Evolutionary conservation across 2,113 vertebrate species (phyloP), one percentile per base, ranked within the genome.

Genomic region (Morphnarchus princeps): DNA sequence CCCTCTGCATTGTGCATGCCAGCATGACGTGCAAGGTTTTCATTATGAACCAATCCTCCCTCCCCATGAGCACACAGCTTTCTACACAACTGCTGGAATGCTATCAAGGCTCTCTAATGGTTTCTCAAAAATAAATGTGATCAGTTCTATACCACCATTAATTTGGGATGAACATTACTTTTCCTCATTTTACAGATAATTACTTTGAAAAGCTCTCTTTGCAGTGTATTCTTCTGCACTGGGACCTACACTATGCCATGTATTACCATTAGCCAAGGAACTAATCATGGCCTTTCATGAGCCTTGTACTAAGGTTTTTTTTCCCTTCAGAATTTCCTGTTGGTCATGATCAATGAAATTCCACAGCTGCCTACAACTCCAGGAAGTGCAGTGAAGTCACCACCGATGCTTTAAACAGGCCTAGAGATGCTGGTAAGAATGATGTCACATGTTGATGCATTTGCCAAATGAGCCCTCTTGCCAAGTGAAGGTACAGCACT

Each of bases 211-310:
- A 87, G 17, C 43, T 69, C 40, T 50, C 52, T 71, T 47, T 79
- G 77, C 25, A 32, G 63, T 1, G n/a, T 50, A 49, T 20, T 19
- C 10, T 57, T 17, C 76, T 80, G 58, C 69, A 34, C 58, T 12
- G 20, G 72, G 40, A 16, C 32, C 67, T 74, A 29, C 13, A 6
- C 24, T 24, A 5, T 32, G 29, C 36, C 0, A 0, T 13, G 28
- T 9, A 16, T 40, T 16, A 20, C 62, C 62, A 52, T 63, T 8
- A 82, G 29, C 34, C 61, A 71, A 78, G 38, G 24, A 90, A 58
- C 63, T 81, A 3, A 90, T 32, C 16, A 59, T 0, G 0, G 66
- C 61, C 29, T 59, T 82, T 62, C 0, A 0, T 0, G 0, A 92
- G 63, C 67, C 52, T 65, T 10, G 4, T 5, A 7, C 32, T 7